Percentiles rank a stretch among this genome's conserved stretches.
Evolutionary conservation across 1,140 invertebrate genomes (phyloP).

Genomic region (Pachypsylla venusta): DNA sequence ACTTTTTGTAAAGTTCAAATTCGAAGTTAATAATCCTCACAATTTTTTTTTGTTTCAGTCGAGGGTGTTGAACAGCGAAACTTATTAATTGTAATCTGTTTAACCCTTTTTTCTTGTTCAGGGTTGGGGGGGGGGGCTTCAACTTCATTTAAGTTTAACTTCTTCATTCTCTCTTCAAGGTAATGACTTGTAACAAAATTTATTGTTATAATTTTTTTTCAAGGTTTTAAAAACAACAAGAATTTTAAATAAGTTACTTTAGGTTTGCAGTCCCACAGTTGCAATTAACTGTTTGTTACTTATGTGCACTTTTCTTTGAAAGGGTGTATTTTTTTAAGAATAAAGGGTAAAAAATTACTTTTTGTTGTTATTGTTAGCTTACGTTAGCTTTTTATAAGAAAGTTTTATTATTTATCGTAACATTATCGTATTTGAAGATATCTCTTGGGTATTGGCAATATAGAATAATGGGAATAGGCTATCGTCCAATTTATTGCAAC

Average conservation of each 20-base stretch:
- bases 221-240: too few species aligned
- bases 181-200: conserved; percentile 1
- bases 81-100: conserved; percentile 2
- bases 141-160: neutral
- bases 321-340: neutral
- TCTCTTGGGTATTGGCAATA: conserved; percentile 2
- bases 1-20: too few species aligned
- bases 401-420: neutral
- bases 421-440: neutral
- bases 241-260: neutral
- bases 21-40: conserved; percentile 6
- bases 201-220: neutral
- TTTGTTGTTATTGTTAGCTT: neutral
- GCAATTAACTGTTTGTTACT: conserved; percentile 9
- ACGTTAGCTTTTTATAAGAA: conserved; percentile 2
- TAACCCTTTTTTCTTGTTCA: neutral
- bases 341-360: neutral
- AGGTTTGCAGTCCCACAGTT: conserved; percentile 1
- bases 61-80: neutral
- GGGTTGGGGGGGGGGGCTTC: too few species aligned
- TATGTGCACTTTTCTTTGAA: conserved; percentile 2
- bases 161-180: conserved; percentile 3
- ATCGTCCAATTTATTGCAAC: too few species aligned
- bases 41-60: neutral
- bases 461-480: too few species aligned